phyloP scores from a whole-genome alignment of 2,797 vertebrate species.

The Tadarida brasiliensis region DNA sequence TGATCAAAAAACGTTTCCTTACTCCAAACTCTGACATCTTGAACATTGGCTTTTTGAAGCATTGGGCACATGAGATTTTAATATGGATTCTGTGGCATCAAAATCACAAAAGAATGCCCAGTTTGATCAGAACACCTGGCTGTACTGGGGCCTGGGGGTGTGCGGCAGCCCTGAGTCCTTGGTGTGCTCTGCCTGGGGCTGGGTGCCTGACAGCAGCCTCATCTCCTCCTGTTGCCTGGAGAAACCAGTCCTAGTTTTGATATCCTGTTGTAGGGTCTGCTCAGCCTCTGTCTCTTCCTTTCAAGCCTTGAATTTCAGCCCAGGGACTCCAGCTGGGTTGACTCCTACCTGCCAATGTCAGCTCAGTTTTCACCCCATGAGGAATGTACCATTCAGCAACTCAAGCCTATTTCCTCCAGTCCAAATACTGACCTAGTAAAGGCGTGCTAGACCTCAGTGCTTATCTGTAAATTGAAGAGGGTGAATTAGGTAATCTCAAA shows the following conservation, averaged over 20 bases:
- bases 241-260: neutral
- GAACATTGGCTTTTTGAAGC: neutral
- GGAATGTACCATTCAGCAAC: conserved; percentile 62
- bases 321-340: neutral
- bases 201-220: neutral
- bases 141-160: neutral
- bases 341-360: neutral
- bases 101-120: neutral
- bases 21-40: neutral
- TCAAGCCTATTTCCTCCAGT: conserved; percentile 22
- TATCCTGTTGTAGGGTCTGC: neutral
- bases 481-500: conserved; percentile 54
- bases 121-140: neutral
- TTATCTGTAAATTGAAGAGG: conserved; percentile 48
- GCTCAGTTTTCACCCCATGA: conserved; percentile 42
- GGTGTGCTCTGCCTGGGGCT: neutral
- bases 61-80: neutral
- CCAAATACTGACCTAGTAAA: conserved; percentile 63
- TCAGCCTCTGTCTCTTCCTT: conserved; percentile 26
- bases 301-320: conserved; percentile 51
- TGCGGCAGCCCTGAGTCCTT: neutral
- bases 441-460: neutral
- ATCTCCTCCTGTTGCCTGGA: neutral
- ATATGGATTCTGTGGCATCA: neutral
- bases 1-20: neutral